A percentile compares a stretch with the other conserved stretches of the same genome.
phyloP scores from a whole-genome alignment of 2,888 invertebrate species.

The Nomada hirtipes region DNA sequence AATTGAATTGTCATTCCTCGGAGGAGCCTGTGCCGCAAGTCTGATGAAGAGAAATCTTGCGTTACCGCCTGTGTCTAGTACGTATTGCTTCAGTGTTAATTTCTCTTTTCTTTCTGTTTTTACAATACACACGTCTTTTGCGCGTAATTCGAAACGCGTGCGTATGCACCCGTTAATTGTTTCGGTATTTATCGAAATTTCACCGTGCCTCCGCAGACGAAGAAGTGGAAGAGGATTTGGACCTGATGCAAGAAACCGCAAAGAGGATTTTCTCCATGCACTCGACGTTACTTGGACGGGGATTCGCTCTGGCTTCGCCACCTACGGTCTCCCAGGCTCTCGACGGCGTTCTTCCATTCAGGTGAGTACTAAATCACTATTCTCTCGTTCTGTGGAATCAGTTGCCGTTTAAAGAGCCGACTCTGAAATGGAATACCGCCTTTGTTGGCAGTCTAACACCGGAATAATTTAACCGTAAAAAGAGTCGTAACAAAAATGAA shows the following conservation, averaged over 20 bases:
- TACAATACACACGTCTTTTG: too few species aligned
- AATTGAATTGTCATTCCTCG: conserved; percentile 95
- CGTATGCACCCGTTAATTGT: not conserved
- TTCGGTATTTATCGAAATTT: conserved; percentile 5
- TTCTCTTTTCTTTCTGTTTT: not conserved
- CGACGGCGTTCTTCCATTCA: conserved; percentile 94
- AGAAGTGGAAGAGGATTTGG: conserved; percentile 90
- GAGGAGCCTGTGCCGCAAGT: conserved; percentile 95
- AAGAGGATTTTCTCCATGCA: conserved; percentile 86
- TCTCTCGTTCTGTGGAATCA: not conserved
- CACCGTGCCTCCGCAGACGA: conserved; percentile 84
- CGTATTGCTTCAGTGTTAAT: conserved; percentile 59
- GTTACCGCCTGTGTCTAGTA: conserved; percentile 87
- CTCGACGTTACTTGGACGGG: conserved; percentile 92
- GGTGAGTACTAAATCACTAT: conserved; percentile 86
- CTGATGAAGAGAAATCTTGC: conserved; percentile 93
- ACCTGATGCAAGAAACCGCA: conserved; percentile 88
- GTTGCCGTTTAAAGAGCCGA: conserved; percentile 10
- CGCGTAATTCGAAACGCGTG: not conserved
- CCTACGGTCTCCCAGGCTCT: conserved; percentile 96
- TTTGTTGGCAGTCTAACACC: not conserved
- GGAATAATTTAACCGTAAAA: not conserved
- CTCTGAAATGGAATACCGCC: conserved; percentile 5
- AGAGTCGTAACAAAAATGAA: not conserved
- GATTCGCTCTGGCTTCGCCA: conserved; percentile 94